Base-by-base conservation (phyloP, 2,888 invertebrate genomes). In the Iphiclides podalirius region DNA sequence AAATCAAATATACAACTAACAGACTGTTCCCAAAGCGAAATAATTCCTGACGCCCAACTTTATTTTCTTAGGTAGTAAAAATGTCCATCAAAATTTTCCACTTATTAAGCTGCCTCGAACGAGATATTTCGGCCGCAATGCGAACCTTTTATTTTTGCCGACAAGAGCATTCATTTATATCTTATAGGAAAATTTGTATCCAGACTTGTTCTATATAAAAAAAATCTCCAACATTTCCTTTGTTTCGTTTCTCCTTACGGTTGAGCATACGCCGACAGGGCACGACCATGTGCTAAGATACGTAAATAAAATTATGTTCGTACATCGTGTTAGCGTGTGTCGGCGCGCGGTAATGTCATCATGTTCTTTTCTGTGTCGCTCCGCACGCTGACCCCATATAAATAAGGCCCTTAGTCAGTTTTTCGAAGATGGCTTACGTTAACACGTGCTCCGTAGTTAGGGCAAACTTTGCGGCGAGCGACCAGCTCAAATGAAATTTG, bases 1-100 rank as follows among this genome's bases (percentile, higher is more conserved):
- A 87, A 87, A 87, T 87, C 87, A 85, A 84, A 85, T 76, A 78
- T 77, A 76, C 75, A 80, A 79, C 78, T 75, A 85, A 84, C 83
- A 81, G 75, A 70, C 75, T 80, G 82, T 78, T 82, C 61, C 66
- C 66, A 65, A 75, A 78, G 71, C 78, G 67, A 75, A 79, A 79
- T 78, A 72, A 67, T 72, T 63, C 59, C 59, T 64, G 56, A 60
- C 60, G 59, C 63, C 63, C 60, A 67, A 66, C 68, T 65, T 64
- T 67, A 71, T 70, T 67, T 65, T 56, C 53, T 40, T 37, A 58
- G 61, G 57, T 59, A 44, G 61, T 67, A 60, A 66, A 62, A 53
- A 63, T 58, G 52, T 58, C 51, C 55, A 41, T 51, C 52, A 54
- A 56, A 55, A 48, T 48, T 52, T 52, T 38, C 47, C 35, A 47